A percentile compares a stretch with the other conserved stretches of the same genome.
These are phyloP conservation scores for Labroides dimidiatus DNA, from an alignment of 2,797 vertebrate species.

Conservation along the genomic window DNA sequence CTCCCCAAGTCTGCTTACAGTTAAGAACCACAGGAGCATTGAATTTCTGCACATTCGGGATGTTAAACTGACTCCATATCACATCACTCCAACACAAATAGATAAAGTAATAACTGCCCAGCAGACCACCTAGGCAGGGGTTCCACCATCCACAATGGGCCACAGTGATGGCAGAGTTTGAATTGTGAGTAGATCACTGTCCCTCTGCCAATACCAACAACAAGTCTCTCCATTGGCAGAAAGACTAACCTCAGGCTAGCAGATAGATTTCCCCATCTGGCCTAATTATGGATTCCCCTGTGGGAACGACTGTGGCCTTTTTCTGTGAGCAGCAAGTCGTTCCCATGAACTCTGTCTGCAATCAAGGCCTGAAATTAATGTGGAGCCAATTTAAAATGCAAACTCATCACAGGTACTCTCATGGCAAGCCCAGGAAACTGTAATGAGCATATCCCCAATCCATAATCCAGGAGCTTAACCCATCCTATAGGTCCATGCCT, in stretches of 20 bases:
- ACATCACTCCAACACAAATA: not conserved
- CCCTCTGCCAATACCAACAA: slow-evolving; percentile 65
- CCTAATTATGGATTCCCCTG: slow-evolving; percentile 75
- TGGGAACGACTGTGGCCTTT: slow-evolving; percentile 66
- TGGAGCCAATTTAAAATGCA: slow-evolving; percentile 70
- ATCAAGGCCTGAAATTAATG: slow-evolving; percentile 74
- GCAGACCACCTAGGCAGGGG: slow-evolving; percentile 19
- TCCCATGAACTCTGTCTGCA: slow-evolving; percentile 51
- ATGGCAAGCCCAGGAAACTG: slow-evolving; percentile 52
- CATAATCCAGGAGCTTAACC: slow-evolving; percentile 61
- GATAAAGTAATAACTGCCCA: slow-evolving; percentile 1
- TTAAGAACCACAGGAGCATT: not conserved
- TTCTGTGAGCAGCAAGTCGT: slow-evolving; percentile 56
- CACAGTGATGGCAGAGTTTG: slow-evolving; percentile 71
- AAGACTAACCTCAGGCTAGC: slow-evolving; percentile 65
- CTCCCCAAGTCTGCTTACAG: no score
- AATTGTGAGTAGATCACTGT: slow-evolving; percentile 52
- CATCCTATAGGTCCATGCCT: slow-evolving; percentile 28
- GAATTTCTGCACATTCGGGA: not conserved
- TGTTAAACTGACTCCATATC: not conserved
- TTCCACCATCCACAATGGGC: slow-evolving; percentile 34
- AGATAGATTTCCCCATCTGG: slow-evolving; percentile 76
- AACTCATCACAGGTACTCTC: slow-evolving; percentile 57
- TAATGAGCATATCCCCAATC: slow-evolving; percentile 58
- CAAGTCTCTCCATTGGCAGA: slow-evolving; percentile 51